A percentile compares a stretch with the other conserved stretches of the same genome.
Conservation (phyloP, 2,888 invertebrate genomes). For the Rapana venosa region DNA sequence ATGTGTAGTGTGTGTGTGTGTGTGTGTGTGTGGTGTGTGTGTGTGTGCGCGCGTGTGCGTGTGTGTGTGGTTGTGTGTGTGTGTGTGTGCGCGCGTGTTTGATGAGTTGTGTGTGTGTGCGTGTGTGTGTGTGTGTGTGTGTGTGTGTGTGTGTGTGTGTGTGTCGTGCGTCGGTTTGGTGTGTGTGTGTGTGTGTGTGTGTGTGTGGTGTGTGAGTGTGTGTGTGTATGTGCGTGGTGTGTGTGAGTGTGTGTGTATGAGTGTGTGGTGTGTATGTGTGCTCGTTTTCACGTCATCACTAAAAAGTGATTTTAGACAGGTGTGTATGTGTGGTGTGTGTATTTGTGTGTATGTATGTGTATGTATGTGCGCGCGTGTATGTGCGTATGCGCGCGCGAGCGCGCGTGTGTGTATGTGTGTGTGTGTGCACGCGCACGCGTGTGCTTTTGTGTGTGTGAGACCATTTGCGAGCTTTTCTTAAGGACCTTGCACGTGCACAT, state of each 20-base stretch:
- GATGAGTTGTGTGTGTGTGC: not conserved
- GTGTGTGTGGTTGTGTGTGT: not conserved
- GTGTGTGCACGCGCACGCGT: too few species aligned
- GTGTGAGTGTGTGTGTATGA: too few species aligned
- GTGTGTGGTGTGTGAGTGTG: not conserved
- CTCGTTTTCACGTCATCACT: too few species aligned
- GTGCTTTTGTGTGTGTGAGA: too few species aligned
- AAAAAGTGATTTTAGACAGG: too few species aligned
- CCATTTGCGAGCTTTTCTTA: too few species aligned
- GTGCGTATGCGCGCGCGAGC: not conserved
- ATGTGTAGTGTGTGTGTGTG: too few species aligned
- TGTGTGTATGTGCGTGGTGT: not conserved
- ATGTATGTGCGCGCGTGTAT: not conserved
- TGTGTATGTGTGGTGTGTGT: not conserved
- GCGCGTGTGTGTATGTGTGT: too few species aligned
- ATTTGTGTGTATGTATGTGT: not conserved
- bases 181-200: not conserved
- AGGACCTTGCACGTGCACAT: too few species aligned
- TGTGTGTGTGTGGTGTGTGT: not conserved
- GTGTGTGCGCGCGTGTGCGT: not conserved
- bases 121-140: conserved; percentile 10
- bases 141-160: not conserved
- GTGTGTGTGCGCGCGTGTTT: not conserved
- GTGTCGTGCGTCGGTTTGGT: not conserved
- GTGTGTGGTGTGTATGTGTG: too few species aligned